These are phyloP conservation scores for Sisyra terminalis DNA, from an alignment of 2,888 invertebrate genomes.

Conservation along the genomic window DNA sequence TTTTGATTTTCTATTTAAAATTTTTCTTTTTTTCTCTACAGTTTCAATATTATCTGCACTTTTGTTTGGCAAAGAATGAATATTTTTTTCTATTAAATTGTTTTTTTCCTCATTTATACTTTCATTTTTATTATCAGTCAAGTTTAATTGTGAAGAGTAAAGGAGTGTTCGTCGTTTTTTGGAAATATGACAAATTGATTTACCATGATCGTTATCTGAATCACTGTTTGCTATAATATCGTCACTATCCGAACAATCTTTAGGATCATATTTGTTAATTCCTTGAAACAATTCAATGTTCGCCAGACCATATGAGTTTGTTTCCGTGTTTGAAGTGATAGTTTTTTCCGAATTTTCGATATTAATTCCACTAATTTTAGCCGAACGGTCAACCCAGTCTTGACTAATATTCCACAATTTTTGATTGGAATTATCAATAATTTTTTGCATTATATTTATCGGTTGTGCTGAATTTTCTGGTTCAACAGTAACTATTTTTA, in stretches of 20 bases:
- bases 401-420: slow-evolving; percentile 22
- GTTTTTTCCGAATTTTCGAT: neutral
- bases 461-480: slow-evolving; percentile 14
- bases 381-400: slow-evolving; percentile 25
- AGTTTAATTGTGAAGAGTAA: no score
- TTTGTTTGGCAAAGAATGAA: no score
- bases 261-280: neutral
- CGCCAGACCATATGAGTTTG: slow-evolving; percentile 5
- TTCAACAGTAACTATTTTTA: slow-evolving; percentile 4
- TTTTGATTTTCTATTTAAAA: neutral
- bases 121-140: no score
- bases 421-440: slow-evolving; percentile 9
- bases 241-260: slow-evolving; percentile 37
- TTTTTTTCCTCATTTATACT: no score
- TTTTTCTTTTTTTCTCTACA: slow-evolving; percentile 1
- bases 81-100: no score
- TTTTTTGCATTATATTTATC: slow-evolving; percentile 21
- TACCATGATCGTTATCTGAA: slow-evolving; percentile 34
- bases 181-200: slow-evolving; percentile 10
- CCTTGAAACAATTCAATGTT: slow-evolving; percentile 1
- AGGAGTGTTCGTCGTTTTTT: slow-evolving; percentile 8
- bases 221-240: slow-evolving; percentile 54
- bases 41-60: no score
- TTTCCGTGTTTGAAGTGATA: neutral
- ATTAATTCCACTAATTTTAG: neutral